Percentiles rank a stretch among this genome's conserved stretches.
Conservation (phyloP, 2,888 invertebrate genomes). For the Meta bourneti region DNA sequence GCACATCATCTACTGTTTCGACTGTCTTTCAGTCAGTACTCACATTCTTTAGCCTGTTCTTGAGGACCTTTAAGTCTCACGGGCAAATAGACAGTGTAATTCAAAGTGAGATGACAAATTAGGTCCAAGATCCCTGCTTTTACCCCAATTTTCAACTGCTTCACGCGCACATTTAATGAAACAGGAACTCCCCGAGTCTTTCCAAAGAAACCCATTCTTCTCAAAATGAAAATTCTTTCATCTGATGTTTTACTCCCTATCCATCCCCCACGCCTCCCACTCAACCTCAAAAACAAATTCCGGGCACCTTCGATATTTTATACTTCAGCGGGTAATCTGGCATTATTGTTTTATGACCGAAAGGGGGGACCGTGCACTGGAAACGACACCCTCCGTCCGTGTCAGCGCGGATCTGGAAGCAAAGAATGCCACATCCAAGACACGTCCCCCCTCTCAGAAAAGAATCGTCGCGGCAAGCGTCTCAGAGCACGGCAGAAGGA, state of each 20-base stretch:
- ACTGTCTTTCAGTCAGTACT: too few species aligned
- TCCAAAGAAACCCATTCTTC: background rate
- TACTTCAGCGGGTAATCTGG: background rate
- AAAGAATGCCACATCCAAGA: constrained; percentile 5
- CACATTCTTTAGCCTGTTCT: too few species aligned
- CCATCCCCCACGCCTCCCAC: background rate
- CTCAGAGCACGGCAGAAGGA: background rate
- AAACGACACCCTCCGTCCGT: background rate
- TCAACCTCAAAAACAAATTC: background rate
- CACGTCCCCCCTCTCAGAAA: constrained; percentile 16
- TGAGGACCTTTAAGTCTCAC: too few species aligned
- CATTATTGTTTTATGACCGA: background rate
- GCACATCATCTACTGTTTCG: too few species aligned
- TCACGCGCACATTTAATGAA: background rate
- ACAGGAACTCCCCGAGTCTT: background rate
- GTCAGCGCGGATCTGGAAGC: background rate
- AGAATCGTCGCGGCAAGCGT: background rate
- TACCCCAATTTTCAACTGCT: background rate
- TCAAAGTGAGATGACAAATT: too few species aligned
- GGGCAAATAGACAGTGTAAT: too few species aligned
- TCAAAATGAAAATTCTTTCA: background rate
- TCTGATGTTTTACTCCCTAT: background rate
- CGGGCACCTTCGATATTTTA: background rate
- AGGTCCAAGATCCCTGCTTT: background rate
- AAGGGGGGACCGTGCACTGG: background rate